Percentiles rank a stretch among this genome's conserved stretches.
Conservation (phyloP, 2,888 invertebrate genomes). For the Callinectes sapidus region DNA sequence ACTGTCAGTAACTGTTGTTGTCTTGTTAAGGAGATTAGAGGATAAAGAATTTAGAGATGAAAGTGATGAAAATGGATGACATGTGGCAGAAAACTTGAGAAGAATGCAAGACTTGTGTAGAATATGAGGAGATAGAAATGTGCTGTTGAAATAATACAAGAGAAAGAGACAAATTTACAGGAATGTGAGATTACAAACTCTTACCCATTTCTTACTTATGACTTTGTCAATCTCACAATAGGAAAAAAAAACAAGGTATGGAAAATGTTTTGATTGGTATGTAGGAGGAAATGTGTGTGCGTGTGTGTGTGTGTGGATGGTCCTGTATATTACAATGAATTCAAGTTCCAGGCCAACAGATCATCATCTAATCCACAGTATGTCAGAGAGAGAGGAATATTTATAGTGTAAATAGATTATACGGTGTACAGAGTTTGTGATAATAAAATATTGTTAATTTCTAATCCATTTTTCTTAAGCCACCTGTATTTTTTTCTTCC, state of each 20-base stretch:
- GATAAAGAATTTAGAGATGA: neutral
- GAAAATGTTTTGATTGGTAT: too few relatives aligned
- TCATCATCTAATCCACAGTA: conserved; percentile 8
- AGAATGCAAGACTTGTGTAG: neutral
- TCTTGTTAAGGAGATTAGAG: neutral
- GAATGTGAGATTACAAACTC: too few relatives aligned
- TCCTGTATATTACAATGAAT: neutral
- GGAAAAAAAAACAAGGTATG: too few relatives aligned
- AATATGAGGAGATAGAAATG: neutral
- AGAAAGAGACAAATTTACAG: neutral
- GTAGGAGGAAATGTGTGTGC: neutral
- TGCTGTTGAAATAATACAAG: too few relatives aligned
- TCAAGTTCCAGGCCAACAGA: neutral
- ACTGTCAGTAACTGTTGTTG: neutral
- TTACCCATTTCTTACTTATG: too few relatives aligned
- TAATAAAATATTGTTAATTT: conserved; percentile 70
- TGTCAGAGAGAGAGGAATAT: conserved; percentile 41
- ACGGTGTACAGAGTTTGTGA: conserved; percentile 67
- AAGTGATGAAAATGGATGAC: too few relatives aligned
- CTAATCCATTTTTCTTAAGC: neutral
- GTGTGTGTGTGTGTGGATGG: conserved; percentile 10
- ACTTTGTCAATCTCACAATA: too few relatives aligned
- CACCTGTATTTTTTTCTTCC: too few relatives aligned
- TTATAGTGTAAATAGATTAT: conserved; percentile 68
- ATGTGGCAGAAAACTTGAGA: neutral